phyloP scores from a whole-genome alignment of 1,140 invertebrate species.

The Calosoma granatense region DNA sequence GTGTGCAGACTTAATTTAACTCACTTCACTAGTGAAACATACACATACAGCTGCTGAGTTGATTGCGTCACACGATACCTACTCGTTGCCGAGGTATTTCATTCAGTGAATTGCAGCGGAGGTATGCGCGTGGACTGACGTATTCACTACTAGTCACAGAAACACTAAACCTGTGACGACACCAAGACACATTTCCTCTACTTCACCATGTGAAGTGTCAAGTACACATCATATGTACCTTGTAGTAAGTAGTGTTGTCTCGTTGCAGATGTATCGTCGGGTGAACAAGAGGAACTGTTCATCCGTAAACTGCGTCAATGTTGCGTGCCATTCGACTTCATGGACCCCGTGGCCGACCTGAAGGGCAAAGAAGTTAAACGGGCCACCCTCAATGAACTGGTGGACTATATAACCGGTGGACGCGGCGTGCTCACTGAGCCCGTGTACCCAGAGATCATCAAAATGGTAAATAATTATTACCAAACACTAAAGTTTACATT shows the following conservation, averaged over 20 bases:
- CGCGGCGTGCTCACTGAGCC: constrained; percentile 92
- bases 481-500: background rate
- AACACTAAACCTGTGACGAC: too few relatives aligned
- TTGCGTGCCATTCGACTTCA: constrained; percentile 98
- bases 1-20: too few relatives aligned
- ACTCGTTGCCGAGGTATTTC: too few relatives aligned
- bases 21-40: too few relatives aligned
- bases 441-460: constrained; percentile 95
- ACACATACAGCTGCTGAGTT: too few relatives aligned
- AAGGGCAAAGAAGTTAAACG: constrained; percentile 99
- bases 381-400: constrained; percentile 92
- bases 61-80: too few relatives aligned
- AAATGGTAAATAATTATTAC: constrained; percentile 62
- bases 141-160: background rate
- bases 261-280: constrained; percentile 89
- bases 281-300: constrained; percentile 95
- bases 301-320: constrained; percentile 97
- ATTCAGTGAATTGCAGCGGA: too few relatives aligned
- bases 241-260: too few relatives aligned
- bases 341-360: constrained; percentile 95
- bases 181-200: too few relatives aligned
- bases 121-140: background rate
- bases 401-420: constrained; percentile 93
- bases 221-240: too few relatives aligned
- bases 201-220: too few relatives aligned